Evolutionary conservation across 2,113 vertebrate species (phyloP).

Genomic region (Chrysochloris asiatica): DNA sequence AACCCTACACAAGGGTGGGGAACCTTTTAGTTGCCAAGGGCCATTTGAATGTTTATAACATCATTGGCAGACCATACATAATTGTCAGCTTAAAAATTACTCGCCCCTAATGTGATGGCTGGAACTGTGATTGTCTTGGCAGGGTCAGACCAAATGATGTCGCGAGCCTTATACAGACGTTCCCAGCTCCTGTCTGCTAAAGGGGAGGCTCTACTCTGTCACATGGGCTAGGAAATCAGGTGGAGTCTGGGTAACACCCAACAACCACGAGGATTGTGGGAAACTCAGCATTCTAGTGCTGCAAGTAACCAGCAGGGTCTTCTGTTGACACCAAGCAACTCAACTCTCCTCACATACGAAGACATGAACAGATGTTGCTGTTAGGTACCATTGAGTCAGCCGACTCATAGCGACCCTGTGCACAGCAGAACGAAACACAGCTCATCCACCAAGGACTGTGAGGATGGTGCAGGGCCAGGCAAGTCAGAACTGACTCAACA

Average conservation of each 20-base stretch:
- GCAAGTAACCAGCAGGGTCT: not conserved
- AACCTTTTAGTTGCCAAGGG: too few relatives aligned
- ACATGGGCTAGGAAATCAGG: not conserved
- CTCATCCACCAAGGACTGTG: not conserved
- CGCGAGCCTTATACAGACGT: too few relatives aligned
- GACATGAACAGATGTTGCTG: not conserved
- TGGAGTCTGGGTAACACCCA: not conserved
- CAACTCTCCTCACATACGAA: not conserved
- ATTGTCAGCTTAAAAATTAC: too few relatives aligned
- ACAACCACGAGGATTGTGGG: not conserved
- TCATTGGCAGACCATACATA: too few relatives aligned
- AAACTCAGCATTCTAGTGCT: not conserved
- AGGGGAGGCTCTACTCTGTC: not conserved
- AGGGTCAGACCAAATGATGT: too few relatives aligned
- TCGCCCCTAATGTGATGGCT: too few relatives aligned
- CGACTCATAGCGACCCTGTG: too few relatives aligned
- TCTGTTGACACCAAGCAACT: accelerated
- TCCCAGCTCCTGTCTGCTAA: too few relatives aligned
- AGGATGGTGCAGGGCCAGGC: not conserved
- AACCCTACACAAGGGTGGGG: too few relatives aligned
- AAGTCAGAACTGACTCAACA: not conserved
- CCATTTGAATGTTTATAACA: too few relatives aligned
- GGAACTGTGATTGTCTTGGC: too few relatives aligned
- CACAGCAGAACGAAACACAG: not conserved
- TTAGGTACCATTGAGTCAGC: too few relatives aligned